Percentiles rank a stretch among this genome's conserved stretches.
These are phyloP conservation scores for Trinectes maculatus DNA, from an alignment of 2,113 vertebrate genomes.

Conservation along the genomic window DNA sequence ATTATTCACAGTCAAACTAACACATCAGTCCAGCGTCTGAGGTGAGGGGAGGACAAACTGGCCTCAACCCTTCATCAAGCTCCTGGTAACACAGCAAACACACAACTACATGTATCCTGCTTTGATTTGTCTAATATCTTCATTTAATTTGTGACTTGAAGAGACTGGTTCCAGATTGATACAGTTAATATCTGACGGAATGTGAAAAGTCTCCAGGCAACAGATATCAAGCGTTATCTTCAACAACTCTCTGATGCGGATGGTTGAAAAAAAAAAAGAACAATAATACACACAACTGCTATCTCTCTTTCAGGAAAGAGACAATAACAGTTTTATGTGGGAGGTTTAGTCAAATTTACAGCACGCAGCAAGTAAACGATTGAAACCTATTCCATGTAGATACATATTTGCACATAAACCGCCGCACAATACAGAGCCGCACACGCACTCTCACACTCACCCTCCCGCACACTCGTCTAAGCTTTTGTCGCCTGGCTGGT, in stretches of 20 bases:
- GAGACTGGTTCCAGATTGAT: not conserved
- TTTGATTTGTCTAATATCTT: no score
- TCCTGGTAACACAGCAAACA: not conserved
- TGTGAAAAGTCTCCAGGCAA: not conserved
- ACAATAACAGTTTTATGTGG: not conserved
- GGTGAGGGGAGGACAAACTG: no score
- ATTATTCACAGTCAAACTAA: no score
- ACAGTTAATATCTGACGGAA: not conserved
- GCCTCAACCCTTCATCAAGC: no score
- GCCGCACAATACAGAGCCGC: not conserved
- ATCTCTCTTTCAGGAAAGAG: slow-evolving; percentile 16
- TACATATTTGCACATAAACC: slow-evolving; percentile 1
- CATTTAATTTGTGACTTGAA: not conserved
- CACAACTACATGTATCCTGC: not conserved
- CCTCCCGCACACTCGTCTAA: slow-evolving; percentile 17
- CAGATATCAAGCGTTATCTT: not conserved
- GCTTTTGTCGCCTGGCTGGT: slow-evolving; percentile 48
- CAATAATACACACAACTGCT: not conserved
- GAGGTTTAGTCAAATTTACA: not conserved
- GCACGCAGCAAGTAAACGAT: not conserved
- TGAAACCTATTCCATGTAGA: not conserved
- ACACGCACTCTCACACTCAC: not conserved
- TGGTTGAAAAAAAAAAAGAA: slow-evolving; percentile 8
- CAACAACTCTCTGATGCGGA: not conserved
- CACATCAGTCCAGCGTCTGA: no score